Base-by-base conservation (phyloP, 2,113 vertebrate species). In the Elachura formosa region DNA sequence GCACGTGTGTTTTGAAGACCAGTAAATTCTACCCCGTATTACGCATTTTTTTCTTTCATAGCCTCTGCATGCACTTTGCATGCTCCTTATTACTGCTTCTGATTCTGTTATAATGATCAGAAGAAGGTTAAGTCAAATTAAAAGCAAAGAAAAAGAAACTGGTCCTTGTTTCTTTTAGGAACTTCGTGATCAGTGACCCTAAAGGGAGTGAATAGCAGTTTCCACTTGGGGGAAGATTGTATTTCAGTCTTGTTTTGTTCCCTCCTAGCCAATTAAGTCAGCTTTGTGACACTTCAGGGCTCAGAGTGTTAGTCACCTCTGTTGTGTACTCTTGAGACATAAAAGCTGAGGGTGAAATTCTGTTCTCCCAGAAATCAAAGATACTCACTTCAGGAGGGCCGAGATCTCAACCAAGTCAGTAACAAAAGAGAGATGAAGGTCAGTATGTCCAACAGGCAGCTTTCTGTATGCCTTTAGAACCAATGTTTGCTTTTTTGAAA, bases 161-260 rank as follows among this genome's bases (percentile, higher is more conserved):
- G 11, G 5, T 91, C 48, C 31, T 71, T 86, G 51, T 88, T 95
- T 86, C 52, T 66, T 93, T 56, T 77, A 63, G 85, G 81, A 63
- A n/a, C 78, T 81, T 88, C 6, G 51, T 85, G 76, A 82, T 85
- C 92, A 93, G 45, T 96, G 91, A 96, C 78, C 95, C 89, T 93
- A 81, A 93, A 86, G 38, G 43, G 56, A 84, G 34, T 72, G 85
- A 96, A 89, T 64, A 93, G 93, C 51, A 74, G 40, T 90, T 96
- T 96, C 91, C 87, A 93, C 90, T 94, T 88, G 75, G 82, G 56
- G 84, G 43, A 94, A 82, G 91, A 89, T 91, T 78, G 54, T 86
- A n/a, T 96, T 97, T 95, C 89, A 38, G 59, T 74, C 58, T 66
- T 86, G 82, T 85, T 95, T 94, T 96, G 81, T 93, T 96, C 58